Evolutionary conservation across 2,797 vertebrate species (phyloP).

Genomic region (Agapornis canus): DNA sequence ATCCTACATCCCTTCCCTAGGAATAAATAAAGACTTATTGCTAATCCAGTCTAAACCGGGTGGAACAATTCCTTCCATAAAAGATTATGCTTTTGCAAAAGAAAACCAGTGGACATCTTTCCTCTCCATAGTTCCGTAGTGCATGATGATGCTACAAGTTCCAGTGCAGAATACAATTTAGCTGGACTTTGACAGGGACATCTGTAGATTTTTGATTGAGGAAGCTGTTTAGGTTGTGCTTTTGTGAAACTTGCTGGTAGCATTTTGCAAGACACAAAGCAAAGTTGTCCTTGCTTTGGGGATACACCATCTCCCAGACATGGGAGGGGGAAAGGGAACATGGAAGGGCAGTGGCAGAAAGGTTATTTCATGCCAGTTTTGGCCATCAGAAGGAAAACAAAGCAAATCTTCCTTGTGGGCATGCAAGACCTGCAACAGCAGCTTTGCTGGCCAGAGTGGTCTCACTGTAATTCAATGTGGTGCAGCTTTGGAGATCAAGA

Average conservation of each 20-base stretch:
- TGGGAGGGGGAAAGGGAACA: background rate
- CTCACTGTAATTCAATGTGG: background rate
- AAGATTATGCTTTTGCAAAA: background rate
- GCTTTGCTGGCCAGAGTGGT: background rate
- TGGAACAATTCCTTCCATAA: background rate
- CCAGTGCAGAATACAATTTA: background rate
- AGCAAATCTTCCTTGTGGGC: background rate
- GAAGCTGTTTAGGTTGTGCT: background rate
- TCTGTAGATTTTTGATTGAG: background rate
- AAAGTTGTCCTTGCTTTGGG: background rate
- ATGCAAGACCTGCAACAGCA: background rate
- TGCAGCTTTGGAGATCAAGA: background rate
- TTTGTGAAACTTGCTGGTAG: background rate
- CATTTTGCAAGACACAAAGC: background rate
- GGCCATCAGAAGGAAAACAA: background rate
- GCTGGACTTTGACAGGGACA: background rate
- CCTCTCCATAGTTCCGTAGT: background rate
- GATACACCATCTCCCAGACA: background rate
- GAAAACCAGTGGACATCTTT: background rate
- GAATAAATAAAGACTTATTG: background rate
- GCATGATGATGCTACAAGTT: background rate
- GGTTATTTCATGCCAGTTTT: background rate
- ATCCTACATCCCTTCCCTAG: background rate
- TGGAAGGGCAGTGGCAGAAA: background rate
- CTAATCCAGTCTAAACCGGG: background rate